phyloP scores from a whole-genome alignment of 1,140 invertebrate species.

The Polyergus mexicanus region DNA sequence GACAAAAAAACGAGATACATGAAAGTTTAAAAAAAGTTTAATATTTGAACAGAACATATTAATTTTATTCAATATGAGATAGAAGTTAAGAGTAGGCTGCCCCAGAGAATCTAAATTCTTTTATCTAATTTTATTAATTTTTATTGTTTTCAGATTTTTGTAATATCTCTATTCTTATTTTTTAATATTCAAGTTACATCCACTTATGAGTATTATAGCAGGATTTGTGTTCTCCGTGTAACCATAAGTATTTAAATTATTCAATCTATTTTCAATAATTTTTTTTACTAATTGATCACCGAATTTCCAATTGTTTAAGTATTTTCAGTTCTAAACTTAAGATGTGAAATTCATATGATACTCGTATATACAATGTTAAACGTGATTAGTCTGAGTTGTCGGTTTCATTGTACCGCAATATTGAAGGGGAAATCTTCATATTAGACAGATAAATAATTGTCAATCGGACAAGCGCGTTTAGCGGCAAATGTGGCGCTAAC shows the following conservation, averaged over 20 bases:
- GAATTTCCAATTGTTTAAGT: too few species aligned
- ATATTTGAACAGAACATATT: background rate
- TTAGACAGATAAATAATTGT: constrained; percentile 33
- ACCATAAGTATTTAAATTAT: too few species aligned
- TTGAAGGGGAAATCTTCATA: constrained; percentile 3
- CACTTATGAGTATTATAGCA: background rate
- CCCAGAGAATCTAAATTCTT: background rate
- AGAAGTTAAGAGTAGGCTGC: too few species aligned
- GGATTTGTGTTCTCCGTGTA: too few species aligned
- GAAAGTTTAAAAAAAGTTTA: background rate
- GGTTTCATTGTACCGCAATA: background rate
- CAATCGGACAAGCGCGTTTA: constrained; percentile 6
- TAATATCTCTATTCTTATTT: background rate
- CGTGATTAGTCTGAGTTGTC: background rate
- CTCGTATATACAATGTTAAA: background rate
- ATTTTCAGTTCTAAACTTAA: too few species aligned
- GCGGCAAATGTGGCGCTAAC: constrained; percentile 24
- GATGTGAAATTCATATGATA: background rate
- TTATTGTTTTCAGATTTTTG: background rate
- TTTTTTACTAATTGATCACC: too few species aligned
- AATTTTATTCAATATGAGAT: background rate
- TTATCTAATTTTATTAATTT: background rate
- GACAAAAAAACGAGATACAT: too few species aligned
- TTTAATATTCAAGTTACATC: background rate
- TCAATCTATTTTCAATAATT: too few species aligned